Evolutionary conservation across 2,797 vertebrate species (phyloP).

Genomic region (Lutjanus campechanus): DNA sequence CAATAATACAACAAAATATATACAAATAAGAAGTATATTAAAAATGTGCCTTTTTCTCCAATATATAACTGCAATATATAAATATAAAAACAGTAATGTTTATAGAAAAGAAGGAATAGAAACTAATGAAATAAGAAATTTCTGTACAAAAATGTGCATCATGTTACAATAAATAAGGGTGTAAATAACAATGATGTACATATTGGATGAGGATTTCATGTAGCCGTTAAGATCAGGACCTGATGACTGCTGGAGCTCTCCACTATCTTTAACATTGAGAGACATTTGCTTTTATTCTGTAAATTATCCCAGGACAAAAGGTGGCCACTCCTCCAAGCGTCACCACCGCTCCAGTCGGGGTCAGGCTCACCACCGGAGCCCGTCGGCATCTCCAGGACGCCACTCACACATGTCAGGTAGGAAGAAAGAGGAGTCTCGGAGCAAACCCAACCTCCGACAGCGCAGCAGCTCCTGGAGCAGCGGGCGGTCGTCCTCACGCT

Average conservation of each 20-base stretch:
- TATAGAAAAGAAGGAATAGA: too few relatives aligned
- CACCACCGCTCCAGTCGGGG: conserved; percentile 82
- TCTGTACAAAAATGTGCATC: too few relatives aligned
- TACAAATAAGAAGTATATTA: too few relatives aligned
- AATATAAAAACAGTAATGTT: too few relatives aligned
- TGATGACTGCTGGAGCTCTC: not conserved
- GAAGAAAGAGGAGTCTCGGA: conserved; percentile 89
- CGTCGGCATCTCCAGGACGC: conserved; percentile 83
- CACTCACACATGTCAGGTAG: conserved; percentile 87
- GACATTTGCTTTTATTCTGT: not conserved
- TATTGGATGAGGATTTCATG: not conserved
- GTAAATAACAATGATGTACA: too few relatives aligned
- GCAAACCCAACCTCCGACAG: conserved; percentile 84
- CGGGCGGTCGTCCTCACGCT: conserved; percentile 89
- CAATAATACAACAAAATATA: too few relatives aligned
- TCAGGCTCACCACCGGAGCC: conserved; percentile 85
- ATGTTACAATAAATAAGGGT: too few relatives aligned
- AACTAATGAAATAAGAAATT: too few relatives aligned
- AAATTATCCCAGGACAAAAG: conserved; percentile 85
- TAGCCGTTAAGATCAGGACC: not conserved
- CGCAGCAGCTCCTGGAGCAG: conserved; percentile 94
- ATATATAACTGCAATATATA: too few relatives aligned
- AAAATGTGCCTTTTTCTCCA: too few relatives aligned
- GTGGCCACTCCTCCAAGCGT: conserved; percentile 84
- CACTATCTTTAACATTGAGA: not conserved